phyloP scores from a whole-genome alignment of 2,113 vertebrate genomes.

The Ondatra zibethicus region DNA sequence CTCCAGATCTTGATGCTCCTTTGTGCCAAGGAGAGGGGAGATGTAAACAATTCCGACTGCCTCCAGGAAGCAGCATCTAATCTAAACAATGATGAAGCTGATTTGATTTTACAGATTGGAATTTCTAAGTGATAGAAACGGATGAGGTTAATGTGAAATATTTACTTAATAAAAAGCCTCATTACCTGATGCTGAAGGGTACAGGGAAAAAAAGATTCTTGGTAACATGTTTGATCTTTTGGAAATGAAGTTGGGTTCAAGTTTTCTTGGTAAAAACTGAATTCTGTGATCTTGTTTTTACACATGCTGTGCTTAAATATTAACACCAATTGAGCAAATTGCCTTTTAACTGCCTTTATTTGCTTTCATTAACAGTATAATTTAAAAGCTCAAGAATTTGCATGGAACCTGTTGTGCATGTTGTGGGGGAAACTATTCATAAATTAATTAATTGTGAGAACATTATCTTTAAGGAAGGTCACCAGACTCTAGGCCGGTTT shows the following conservation, averaged over 20 bases:
- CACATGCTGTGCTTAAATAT: slow-evolving; percentile 92
- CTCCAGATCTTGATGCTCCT: not conserved
- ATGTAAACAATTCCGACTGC: slow-evolving; percentile 62
- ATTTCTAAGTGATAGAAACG: slow-evolving; percentile 77
- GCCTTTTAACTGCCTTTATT: slow-evolving; percentile 93
- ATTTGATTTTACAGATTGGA: slow-evolving; percentile 81
- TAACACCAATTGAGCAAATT: slow-evolving; percentile 93
- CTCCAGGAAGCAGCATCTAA: slow-evolving; percentile 69
- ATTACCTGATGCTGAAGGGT: slow-evolving; percentile 64
- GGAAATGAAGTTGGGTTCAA: slow-evolving; percentile 77
- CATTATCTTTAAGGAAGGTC: slow-evolving; percentile 74
- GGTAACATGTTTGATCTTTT: slow-evolving; percentile 64
- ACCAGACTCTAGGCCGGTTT: not conserved
- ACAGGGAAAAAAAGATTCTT: not conserved
- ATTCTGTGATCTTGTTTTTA: slow-evolving; percentile 85
- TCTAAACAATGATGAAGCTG: slow-evolving; percentile 78
- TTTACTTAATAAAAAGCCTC: slow-evolving; percentile 70
- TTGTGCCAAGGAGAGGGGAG: slow-evolving; percentile 26
- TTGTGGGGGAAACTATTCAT: slow-evolving; percentile 71
- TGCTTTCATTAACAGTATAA: slow-evolving; percentile 92
- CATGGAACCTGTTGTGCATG: slow-evolving; percentile 89
- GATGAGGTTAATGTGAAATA: slow-evolving; percentile 68
- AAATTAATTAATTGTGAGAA: slow-evolving; percentile 81
- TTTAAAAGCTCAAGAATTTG: slow-evolving; percentile 91
- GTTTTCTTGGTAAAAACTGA: slow-evolving; percentile 75